Conservation (phyloP, 2,797 vertebrate species). For the Xiphophorus birchmanni region DNA sequence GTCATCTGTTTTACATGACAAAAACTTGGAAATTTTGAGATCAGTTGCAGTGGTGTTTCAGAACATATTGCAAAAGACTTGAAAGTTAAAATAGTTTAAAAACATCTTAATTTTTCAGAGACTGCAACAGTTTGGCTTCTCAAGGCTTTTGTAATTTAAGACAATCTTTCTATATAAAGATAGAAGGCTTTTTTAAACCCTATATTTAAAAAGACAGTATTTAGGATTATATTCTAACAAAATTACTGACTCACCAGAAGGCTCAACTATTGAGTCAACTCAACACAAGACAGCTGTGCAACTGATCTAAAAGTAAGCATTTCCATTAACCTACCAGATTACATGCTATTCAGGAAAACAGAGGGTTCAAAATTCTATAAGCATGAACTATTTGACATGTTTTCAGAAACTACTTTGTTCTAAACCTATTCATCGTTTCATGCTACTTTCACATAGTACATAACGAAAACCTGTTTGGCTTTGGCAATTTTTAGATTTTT, state of each 20-base stretch:
- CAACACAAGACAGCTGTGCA: background rate
- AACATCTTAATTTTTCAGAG: background rate
- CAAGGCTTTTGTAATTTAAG: background rate
- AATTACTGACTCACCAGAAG: background rate
- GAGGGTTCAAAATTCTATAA: background rate
- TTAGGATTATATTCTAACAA: background rate
- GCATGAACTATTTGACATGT: background rate
- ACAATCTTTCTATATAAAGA: background rate
- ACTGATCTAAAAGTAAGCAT: background rate
- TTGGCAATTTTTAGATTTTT: too few relatives aligned
- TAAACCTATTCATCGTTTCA: background rate
- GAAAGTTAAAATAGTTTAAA: background rate
- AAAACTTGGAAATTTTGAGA: background rate
- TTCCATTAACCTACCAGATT: too few relatives aligned
- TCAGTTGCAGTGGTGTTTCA: background rate
- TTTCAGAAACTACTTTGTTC: background rate
- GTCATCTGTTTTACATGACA: background rate
- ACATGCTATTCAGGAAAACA: background rate
- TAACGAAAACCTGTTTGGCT: constrained; percentile 17
- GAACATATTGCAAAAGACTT: background rate
- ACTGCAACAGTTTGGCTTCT: background rate
- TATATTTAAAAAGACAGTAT: background rate
- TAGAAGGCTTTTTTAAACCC: background rate
- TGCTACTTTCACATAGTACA: background rate
- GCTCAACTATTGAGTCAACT: background rate